Evolutionary conservation across 2,113 vertebrate genomes (phyloP), one percentile per base, ranked within the genome.

Genomic region (Electrona antarctica): DNA sequence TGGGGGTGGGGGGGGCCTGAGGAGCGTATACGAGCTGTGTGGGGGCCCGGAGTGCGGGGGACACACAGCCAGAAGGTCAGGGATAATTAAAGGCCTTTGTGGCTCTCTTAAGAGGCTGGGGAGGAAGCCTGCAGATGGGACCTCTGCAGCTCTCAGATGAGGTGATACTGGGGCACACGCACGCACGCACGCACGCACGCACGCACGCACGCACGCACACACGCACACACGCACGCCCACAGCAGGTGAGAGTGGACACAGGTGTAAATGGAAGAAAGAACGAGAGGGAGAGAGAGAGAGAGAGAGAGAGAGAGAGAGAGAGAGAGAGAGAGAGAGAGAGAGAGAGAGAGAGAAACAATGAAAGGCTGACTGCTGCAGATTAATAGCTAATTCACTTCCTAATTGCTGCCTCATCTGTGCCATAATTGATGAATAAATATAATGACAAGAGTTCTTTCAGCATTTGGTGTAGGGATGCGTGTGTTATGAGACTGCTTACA

Each of bases 11-110:
- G 47, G 66, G 15, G 29, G 11, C 21, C 7, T 5, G 50, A 33
- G 11, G 7, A 21, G 49, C 55, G 46, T 51, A 46, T 28, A 45
- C 41, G 48, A 7, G 33, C 33, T 41, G 64, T 51, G 55, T 47
- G 15, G 6, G 21, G 13, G 64, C 48, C 56, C 48, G 29, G 48
- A 58, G 55, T 21, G 64, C 48, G 63, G 72, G 21, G 21, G 21
- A 21, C 54, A 64, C 63, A 77, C 73, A 86, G 88, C 79, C 87
- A 92, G 89, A 93, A 93, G 92, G 93, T 93, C 93, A 93, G 89
- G 85, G 92, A 92, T 94, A 94, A 94, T 94, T 93, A 93, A 91
- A 91, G 91, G 84, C 88, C 90, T 91, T 91, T 87, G 86, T 87
- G 88, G 88, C 77, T 83, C 81, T 88, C 90, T 91, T 79, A 79